Percentiles rank a stretch among this genome's conserved stretches.
These are phyloP conservation scores for Aporrectodea caliginosa DNA, from an alignment of 1,140 invertebrate species.

Conservation along the genomic window DNA sequence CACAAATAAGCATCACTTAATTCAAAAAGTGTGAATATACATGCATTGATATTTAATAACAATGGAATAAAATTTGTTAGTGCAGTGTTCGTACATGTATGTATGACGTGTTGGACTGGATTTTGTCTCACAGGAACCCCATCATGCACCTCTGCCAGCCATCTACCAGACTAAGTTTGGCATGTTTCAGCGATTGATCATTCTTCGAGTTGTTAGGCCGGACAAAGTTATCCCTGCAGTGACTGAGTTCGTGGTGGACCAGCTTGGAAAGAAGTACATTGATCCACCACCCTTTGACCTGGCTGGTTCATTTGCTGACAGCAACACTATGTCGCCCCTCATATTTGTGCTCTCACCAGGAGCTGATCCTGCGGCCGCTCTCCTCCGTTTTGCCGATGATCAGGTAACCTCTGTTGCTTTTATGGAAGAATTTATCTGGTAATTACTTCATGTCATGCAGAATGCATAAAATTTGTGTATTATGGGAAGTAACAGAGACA, in stretches of 20 bases:
- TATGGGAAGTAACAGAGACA: too few relatives aligned
- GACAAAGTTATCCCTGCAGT: constrained; percentile 76
- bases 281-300: constrained; percentile 84
- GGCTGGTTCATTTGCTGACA: constrained; percentile 75
- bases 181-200: constrained; percentile 68
- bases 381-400: constrained; percentile 74
- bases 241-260: constrained; percentile 70
- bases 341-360: constrained; percentile 89
- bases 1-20: too few relatives aligned
- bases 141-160: background rate
- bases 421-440: too few relatives aligned
- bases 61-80: too few relatives aligned
- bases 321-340: constrained; percentile 75
- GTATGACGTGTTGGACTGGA: background rate
- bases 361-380: constrained; percentile 79
- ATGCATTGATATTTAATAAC: too few relatives aligned
- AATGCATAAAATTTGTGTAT: too few relatives aligned
- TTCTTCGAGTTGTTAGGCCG: constrained; percentile 76
- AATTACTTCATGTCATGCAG: too few relatives aligned
- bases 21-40: too few relatives aligned
- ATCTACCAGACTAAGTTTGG: background rate
- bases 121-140: background rate
- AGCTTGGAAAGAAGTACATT: constrained; percentile 74
- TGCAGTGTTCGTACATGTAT: too few relatives aligned
- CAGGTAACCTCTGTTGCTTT: too few relatives aligned